Conservation (phyloP, 2,888 invertebrate genomes). For the Hartigia nigra region DNA sequence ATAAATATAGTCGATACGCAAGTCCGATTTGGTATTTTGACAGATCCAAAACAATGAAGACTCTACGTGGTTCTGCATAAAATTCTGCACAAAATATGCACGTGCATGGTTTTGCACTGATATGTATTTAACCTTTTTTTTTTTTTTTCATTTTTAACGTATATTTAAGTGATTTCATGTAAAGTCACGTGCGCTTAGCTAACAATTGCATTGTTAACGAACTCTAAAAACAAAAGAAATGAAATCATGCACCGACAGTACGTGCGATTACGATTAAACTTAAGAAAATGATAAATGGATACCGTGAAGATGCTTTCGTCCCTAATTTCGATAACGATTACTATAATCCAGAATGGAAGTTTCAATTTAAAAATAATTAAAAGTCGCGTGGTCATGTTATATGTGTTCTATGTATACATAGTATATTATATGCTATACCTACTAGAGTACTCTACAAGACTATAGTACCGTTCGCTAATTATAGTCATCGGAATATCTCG, state of each 20-base stretch:
- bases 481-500: neutral
- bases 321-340: neutral
- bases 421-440: neutral
- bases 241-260: neutral
- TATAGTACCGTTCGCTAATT: neutral
- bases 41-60: neutral
- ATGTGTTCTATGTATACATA: too few relatives aligned
- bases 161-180: neutral
- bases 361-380: neutral
- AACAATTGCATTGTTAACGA: neutral
- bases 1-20: neutral
- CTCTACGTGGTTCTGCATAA: neutral
- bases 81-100: neutral
- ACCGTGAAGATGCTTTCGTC: neutral
- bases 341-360: neutral
- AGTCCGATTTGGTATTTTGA: too few relatives aligned
- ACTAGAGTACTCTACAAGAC: neutral
- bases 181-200: neutral
- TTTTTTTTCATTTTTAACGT: too few relatives aligned
- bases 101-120: too few relatives aligned
- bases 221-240: neutral
- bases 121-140: too few relatives aligned
- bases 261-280: too few relatives aligned
- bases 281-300: neutral
- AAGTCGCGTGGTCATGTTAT: neutral